These are phyloP conservation scores for Sphaerophoria rueppellii DNA, from an alignment of 2,888 invertebrate genomes.

Conservation along the genomic window DNA sequence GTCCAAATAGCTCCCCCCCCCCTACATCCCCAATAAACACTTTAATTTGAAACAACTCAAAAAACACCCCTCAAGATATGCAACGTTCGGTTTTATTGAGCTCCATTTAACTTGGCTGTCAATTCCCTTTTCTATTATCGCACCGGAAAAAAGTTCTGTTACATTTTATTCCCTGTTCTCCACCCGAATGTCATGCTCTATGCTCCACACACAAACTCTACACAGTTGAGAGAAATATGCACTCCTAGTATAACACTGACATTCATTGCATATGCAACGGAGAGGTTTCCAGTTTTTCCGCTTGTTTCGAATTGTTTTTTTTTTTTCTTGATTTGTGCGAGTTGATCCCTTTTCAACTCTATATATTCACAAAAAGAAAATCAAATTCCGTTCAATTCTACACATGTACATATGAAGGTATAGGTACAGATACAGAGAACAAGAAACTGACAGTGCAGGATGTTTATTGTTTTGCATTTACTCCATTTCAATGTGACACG, in stretches of 20 bases:
- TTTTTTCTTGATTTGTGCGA: constrained; percentile 14
- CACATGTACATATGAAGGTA: too few species aligned
- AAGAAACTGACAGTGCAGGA: constrained; percentile 52
- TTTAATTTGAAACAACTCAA: not conserved
- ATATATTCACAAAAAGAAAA: constrained; percentile 11
- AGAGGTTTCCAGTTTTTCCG: constrained; percentile 4
- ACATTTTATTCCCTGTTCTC: constrained; percentile 39
- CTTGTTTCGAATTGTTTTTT: not conserved
- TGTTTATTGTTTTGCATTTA: constrained; percentile 66
- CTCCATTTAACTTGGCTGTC: constrained; percentile 7
- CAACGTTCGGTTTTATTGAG: not conserved
- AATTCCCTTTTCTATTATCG: constrained; percentile 43
- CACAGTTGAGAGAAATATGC: constrained; percentile 16
- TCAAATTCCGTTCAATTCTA: constrained; percentile 1
- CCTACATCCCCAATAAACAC: not conserved
- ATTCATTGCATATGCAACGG: constrained; percentile 70
- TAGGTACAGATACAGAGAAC: not conserved
- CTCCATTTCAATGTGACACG: constrained; percentile 49
- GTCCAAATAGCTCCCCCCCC: too few species aligned
- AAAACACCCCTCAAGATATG: not conserved
- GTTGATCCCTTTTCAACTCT: constrained; percentile 23
- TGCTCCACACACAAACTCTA: constrained; percentile 6
- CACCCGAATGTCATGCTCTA: constrained; percentile 38
- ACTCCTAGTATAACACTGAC: constrained; percentile 38
- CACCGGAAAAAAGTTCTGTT: constrained; percentile 19